Percentiles rank a stretch among this genome's conserved stretches.
Conservation (phyloP, 2,113 vertebrate genomes). For the pig (Sus scrofa) region DNA sequence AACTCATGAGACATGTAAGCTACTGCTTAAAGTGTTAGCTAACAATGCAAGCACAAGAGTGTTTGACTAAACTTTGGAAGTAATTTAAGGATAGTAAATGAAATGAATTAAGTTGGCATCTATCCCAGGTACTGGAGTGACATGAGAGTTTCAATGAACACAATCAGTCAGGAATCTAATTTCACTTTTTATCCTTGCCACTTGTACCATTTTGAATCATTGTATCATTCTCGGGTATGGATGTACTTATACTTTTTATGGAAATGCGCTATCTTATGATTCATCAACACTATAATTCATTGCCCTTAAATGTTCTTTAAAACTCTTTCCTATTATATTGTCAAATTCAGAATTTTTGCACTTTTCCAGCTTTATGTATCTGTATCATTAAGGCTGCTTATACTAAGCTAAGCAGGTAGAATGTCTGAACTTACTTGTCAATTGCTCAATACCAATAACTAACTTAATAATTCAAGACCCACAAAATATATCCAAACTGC, state of each 20-base stretch:
- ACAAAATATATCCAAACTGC: not conserved
- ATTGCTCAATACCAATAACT: not conserved
- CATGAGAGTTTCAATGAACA: conserved; percentile 50
- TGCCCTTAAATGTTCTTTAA: conserved; percentile 36
- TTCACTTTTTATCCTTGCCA: conserved; percentile 17
- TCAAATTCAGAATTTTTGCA: not conserved
- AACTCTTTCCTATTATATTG: not conserved
- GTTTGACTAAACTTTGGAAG: conserved; percentile 60
- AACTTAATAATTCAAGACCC: not conserved
- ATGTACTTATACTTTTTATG: conserved; percentile 64
- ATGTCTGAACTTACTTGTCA: not conserved
- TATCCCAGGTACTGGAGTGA: conserved; percentile 53
- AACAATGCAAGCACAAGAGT: conserved; percentile 34
- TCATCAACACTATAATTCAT: not conserved
- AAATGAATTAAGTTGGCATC: conserved; percentile 33
- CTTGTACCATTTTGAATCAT: conserved; percentile 48
- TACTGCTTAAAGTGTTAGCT: not conserved
- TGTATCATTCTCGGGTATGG: conserved; percentile 37
- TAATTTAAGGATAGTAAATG: conserved; percentile 58
- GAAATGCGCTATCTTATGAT: conserved; percentile 25
- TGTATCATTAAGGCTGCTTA: not conserved
- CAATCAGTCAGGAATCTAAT: conserved; percentile 47
- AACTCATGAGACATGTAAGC: not conserved
- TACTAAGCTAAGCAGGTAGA: not conserved
- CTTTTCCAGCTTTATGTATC: not conserved